These are phyloP conservation scores for Clytia hemisphaerica DNA, from an alignment of 30 jellyfish, hydroid and myxozoan species.

Conservation along the genomic window DNA sequence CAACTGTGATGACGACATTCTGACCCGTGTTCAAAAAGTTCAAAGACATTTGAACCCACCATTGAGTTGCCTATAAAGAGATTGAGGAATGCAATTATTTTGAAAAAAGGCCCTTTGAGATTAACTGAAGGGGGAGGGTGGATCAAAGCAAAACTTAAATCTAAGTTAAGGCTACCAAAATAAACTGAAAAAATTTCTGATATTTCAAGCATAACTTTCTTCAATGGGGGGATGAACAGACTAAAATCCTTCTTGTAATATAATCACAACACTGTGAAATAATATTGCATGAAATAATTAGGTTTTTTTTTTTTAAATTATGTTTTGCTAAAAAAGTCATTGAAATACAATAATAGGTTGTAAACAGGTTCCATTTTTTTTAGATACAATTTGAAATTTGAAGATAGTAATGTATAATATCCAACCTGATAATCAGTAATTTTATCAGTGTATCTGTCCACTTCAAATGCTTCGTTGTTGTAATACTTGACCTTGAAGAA, in stretches of 20 bases:
- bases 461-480: conserved; percentile 88
- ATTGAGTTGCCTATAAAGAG: conserved; percentile 49
- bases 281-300: neutral
- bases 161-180: neutral
- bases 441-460: conserved; percentile 58
- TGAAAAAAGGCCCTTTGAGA: neutral
- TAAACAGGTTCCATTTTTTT: too few species aligned
- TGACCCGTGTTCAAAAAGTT: conserved; percentile 67
- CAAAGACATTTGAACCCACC: conserved; percentile 65
- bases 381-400: too few species aligned
- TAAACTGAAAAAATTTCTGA: neutral
- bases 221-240: neutral
- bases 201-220: neutral
- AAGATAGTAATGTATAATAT: neutral
- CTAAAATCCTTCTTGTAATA: neutral
- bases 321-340: too few species aligned
- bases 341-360: too few species aligned
- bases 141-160: neutral
- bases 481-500: conserved; percentile 73
- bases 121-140: neutral
- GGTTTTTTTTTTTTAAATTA: too few species aligned
- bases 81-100: neutral
- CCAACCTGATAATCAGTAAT: conserved; percentile 70
- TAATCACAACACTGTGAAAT: neutral
- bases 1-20: conserved; percentile 63